Base-by-base conservation (phyloP, 1,140 invertebrate species). In the Brachystomella parvula region DNA sequence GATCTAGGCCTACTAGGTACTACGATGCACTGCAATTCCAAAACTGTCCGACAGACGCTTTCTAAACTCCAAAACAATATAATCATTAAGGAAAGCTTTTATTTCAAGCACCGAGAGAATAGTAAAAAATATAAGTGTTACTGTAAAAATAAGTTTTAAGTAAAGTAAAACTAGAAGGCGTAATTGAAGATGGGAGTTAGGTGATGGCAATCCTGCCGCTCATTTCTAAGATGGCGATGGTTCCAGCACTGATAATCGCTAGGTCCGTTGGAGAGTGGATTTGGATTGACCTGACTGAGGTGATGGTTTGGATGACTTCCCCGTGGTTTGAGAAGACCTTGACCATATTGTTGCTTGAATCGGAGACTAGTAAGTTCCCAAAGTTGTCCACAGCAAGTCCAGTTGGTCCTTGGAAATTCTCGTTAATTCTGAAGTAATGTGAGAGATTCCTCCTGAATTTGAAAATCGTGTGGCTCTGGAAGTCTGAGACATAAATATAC, bases 181-280 rank as follows among this genome's bases (percentile, higher is more conserved):
- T n/a, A n/a, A n/a, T n/a, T n/a, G n/a, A n/a, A n/a, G n/a, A n/a
- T n/a, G n/a, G n/a, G 39, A 56, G n/a, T 64, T 71, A 68, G 44
- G 66, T 66, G 15, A 71, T 39, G 33, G 44, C 44, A 49, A 68
- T 21, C 21, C 68, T 31, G 57, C 68, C 67, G 15, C 63, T 67
- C 30, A 72, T 49, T 63, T 73, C 73, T 29, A 73, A 58, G 29
- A 68, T 64, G 17, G 73, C 74, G 62, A 71, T 44, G 59, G 64
- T 68, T 32, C 67, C 61, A 9, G 59, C 65, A 29, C 61, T 58
- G 15, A 64, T 49, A 39, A 72, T 68, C 24, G 71, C 70, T 3
- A 69, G 30, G 53, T 72, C 71, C 19, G 73, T 39, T 30, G 69
- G 71, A 29, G 64, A 59, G 31, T 74, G 70, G 19, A 75, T 69